phyloP scores from a whole-genome alignment of 2,888 invertebrate species.

The Sipha maydis region DNA sequence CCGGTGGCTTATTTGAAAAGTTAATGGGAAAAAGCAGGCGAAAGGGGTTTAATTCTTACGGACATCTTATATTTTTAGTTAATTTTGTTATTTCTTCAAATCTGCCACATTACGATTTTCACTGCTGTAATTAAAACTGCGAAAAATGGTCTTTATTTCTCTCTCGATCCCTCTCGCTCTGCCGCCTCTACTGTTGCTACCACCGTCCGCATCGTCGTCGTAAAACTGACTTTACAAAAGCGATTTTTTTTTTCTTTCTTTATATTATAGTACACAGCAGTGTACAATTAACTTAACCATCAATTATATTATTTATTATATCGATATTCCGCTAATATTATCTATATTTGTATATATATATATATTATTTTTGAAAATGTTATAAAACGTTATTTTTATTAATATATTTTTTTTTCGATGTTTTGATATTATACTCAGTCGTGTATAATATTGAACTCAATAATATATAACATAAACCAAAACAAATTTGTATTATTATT shows the following conservation, averaged over 20 bases:
- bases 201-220: neutral
- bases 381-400: neutral
- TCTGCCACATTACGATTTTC: slow-evolving; percentile 48
- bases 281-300: neutral
- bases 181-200: neutral
- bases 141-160: slow-evolving; percentile 53
- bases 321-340: neutral
- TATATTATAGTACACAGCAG: neutral
- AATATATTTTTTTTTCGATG: neutral
- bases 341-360: neutral
- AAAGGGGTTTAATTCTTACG: slow-evolving; percentile 52
- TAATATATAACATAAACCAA: neutral
- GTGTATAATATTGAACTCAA: neutral
- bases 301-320: neutral
- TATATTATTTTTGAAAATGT: neutral
- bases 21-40: slow-evolving; percentile 57
- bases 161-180: neutral
- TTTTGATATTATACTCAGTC: neutral
- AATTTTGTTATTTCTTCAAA: slow-evolving; percentile 60
- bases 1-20: slow-evolving; percentile 56
- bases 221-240: neutral
- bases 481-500: slow-evolving; percentile 11
- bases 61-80: slow-evolving; percentile 55
- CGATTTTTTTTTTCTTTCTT: neutral
- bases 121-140: slow-evolving; percentile 55